A percentile compares a stretch with the other conserved stretches of the same genome.
Evolutionary conservation across 2,797 vertebrate genomes (phyloP).

Genomic region (Spondyliosoma cantharus): DNA sequence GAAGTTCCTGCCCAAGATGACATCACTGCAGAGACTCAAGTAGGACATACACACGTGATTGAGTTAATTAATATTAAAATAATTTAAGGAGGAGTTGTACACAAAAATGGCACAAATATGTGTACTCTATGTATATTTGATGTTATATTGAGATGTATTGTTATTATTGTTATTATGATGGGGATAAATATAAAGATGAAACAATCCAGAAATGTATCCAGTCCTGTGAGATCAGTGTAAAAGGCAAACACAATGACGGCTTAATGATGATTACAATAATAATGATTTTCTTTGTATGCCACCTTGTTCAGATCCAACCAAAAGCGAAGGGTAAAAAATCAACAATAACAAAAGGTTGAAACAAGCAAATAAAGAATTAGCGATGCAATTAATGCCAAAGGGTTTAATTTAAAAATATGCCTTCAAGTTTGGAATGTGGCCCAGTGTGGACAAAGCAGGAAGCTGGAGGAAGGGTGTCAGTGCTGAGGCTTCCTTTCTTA

Average conservation of each 20-base stretch:
- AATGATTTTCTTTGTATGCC: too few relatives aligned
- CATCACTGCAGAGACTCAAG: conserved; percentile 84
- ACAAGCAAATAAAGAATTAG: too few relatives aligned
- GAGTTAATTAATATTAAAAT: neutral
- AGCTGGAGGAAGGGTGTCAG: too few relatives aligned
- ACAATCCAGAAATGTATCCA: neutral
- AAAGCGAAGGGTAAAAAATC: too few relatives aligned
- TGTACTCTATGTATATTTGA: neutral
- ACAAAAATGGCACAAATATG: neutral
- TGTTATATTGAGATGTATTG: neutral
- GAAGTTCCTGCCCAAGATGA: conserved; percentile 76
- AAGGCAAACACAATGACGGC: neutral
- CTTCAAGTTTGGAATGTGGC: too few relatives aligned
- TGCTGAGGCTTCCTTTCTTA: neutral
- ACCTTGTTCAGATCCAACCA: too few relatives aligned
- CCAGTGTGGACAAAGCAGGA: too few relatives aligned
- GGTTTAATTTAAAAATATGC: too few relatives aligned
- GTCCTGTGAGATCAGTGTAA: neutral
- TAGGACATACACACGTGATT: conserved; percentile 63
- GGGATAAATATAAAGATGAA: neutral
- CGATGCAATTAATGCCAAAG: too few relatives aligned
- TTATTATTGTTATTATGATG: neutral
- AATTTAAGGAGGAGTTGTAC: neutral
- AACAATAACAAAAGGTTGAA: too few relatives aligned
- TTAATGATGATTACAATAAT: too few relatives aligned